A percentile compares a stretch with the other conserved stretches of the same genome.
These are phyloP conservation scores for Hydrotaea diabolus DNA, from an alignment of 2,888 invertebrate genomes.

Conservation along the genomic window DNA sequence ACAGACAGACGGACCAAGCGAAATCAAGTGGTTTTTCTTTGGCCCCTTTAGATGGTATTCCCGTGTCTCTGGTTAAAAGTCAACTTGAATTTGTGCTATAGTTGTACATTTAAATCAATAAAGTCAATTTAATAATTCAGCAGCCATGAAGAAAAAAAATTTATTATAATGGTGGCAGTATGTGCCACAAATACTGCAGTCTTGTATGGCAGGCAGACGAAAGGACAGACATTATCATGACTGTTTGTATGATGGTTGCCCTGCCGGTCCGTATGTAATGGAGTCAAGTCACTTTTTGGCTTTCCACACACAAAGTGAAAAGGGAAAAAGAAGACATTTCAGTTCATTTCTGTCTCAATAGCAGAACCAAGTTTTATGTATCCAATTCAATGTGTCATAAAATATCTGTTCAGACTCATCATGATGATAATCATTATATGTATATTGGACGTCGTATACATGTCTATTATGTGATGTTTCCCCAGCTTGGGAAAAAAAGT, in stretches of 20 bases:
- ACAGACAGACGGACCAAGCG: slow-evolving; percentile 33
- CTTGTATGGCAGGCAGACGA: neutral
- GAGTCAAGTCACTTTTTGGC: slow-evolving; percentile 9
- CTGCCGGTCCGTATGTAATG: neutral
- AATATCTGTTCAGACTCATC: slow-evolving; percentile 47
- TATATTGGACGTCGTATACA: neutral
- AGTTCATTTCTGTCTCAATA: slow-evolving; percentile 37
- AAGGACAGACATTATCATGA: slow-evolving; percentile 1
- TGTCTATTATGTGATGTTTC: too few relatives aligned
- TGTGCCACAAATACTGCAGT: slow-evolving; percentile 43
- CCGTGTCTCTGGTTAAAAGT: slow-evolving; percentile 14
- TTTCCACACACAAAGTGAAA: neutral
- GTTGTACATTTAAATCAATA: slow-evolving; percentile 66
- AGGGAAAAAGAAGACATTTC: slow-evolving; percentile 36
- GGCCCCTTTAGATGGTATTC: neutral
- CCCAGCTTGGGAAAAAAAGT: neutral
- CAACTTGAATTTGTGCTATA: slow-evolving; percentile 44
- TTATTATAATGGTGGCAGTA: slow-evolving; percentile 58
- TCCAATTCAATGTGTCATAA: slow-evolving; percentile 58
- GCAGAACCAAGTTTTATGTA: slow-evolving; percentile 47
- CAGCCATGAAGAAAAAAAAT: slow-evolving; percentile 68
- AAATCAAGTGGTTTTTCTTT: neutral
- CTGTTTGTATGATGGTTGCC: neutral
- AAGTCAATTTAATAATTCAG: slow-evolving; percentile 68
- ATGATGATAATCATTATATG: slow-evolving; percentile 37